A percentile compares a stretch with the other conserved stretches of the same genome.
These are phyloP conservation scores for Vireo altiloquus DNA, from an alignment of 2,113 vertebrate species.

Conservation along the genomic window DNA sequence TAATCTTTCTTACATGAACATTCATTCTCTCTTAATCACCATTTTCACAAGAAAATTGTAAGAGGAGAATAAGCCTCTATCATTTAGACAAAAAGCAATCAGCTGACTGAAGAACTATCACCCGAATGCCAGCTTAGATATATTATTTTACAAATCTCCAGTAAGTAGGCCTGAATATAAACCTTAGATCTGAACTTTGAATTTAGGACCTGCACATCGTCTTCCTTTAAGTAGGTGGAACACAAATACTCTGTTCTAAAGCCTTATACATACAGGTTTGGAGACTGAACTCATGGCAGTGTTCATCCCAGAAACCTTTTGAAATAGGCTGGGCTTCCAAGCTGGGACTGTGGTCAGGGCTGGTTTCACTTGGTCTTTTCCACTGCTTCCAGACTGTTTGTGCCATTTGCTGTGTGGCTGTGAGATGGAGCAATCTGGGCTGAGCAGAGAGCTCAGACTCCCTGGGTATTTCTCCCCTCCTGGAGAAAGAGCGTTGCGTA, in stretches of 20 bases:
- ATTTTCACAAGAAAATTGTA: neutral
- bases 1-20: neutral
- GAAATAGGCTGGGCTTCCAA: neutral
- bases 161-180: neutral
- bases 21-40: neutral
- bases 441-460: neutral
- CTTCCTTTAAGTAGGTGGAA: neutral
- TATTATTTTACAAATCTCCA: neutral
- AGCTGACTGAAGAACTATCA: neutral
- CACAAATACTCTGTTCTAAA: neutral
- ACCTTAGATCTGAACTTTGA: neutral
- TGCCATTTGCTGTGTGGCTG: neutral
- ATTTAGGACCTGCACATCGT: neutral
- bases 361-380: neutral
- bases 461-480: neutral
- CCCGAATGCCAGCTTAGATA: neutral
- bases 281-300: neutral
- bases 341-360: neutral
- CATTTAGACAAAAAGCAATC: neutral
- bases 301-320: neutral
- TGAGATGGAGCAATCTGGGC: neutral
- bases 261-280: neutral
- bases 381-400: neutral
- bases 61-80: neutral
- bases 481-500: neutral